These are phyloP conservation scores for Chelon auratus DNA, from an alignment of 2,797 vertebrate species.

Conservation along the genomic window DNA sequence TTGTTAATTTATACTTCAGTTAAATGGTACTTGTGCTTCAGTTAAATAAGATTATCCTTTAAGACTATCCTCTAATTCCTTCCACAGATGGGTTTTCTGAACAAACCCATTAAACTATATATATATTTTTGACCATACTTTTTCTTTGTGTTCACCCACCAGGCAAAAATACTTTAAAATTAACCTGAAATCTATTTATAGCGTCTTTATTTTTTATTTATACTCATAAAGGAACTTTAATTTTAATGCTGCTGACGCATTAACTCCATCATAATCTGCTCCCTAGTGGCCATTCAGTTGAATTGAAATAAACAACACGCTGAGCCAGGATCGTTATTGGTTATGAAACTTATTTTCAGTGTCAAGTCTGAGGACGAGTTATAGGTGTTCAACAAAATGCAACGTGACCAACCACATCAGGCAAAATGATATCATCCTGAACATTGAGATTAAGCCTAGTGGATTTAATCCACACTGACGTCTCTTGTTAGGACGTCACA, in stretches of 20 bases:
- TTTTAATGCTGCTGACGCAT: not conserved
- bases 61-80: no score
- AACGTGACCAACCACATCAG: no score
- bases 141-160: not conserved
- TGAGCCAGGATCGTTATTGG: not conserved
- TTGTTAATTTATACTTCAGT: not conserved
- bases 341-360: slow-evolving; percentile 6
- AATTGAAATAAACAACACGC: not conserved
- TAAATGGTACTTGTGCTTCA: not conserved
- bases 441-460: not conserved
- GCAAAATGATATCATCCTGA: not conserved
- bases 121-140: no score
- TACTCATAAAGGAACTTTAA: not conserved
- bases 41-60: not conserved
- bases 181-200: no score
- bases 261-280: slow-evolving; percentile 16
- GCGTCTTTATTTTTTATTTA: no score
- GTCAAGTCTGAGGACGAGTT: not conserved
- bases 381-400: not conserved
- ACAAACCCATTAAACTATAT: not conserved
- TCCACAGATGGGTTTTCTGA: not conserved
- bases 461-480: slow-evolving; percentile 29
- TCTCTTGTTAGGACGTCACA: slow-evolving; percentile 51
- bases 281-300: slow-evolving; percentile 50
- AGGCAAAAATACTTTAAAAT: not conserved